Evolutionary conservation across 2,113 vertebrate species (phyloP).

Genomic region (Hemicordylus capensis): DNA sequence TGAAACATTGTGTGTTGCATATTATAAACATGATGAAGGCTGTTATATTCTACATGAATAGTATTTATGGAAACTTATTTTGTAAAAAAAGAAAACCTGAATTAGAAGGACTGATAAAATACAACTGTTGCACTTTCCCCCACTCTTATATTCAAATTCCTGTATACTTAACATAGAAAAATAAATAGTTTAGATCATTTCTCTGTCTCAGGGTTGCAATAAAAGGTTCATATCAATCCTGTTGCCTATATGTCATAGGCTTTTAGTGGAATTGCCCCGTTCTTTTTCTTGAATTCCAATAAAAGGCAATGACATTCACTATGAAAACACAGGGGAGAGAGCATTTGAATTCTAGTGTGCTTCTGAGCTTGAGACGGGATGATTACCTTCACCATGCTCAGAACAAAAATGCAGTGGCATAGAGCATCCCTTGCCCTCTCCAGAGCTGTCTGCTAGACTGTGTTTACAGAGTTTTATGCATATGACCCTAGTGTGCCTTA

Average conservation of each 20-base stretch:
- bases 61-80: slow-evolving; percentile 7
- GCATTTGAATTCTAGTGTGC: background rate
- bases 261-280: too few relatives aligned
- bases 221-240: background rate
- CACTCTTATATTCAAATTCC: slow-evolving; percentile 40
- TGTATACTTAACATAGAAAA: slow-evolving; percentile 23
- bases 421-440: background rate
- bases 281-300: too few relatives aligned
- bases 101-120: slow-evolving; percentile 21
- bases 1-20: background rate
- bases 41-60: background rate
- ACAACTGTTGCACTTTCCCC: slow-evolving; percentile 42
- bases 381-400: too few relatives aligned
- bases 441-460: background rate
- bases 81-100: background rate
- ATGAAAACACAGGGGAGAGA: background rate
- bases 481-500: background rate
- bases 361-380: too few relatives aligned
- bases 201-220: background rate
- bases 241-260: background rate
- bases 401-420: background rate
- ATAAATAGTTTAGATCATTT: slow-evolving; percentile 63
- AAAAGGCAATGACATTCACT: too few relatives aligned
- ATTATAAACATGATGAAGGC: slow-evolving; percentile 11
- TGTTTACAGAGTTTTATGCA: background rate